phyloP scores from a whole-genome alignment of 2,113 vertebrate genomes.

The Oreochromis tanganicae region DNA sequence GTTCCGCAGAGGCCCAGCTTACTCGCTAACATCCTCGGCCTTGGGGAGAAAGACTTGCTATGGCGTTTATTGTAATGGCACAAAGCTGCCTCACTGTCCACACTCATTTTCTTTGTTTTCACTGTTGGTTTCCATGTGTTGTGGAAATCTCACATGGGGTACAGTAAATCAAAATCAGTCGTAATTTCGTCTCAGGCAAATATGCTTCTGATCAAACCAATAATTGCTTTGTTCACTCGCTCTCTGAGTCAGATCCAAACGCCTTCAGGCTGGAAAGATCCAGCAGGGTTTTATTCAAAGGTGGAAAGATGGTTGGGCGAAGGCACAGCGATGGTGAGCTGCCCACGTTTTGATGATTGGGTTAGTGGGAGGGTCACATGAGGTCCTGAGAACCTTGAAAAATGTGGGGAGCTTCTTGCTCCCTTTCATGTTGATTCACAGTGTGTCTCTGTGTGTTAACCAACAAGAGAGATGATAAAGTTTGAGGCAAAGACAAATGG shows the following conservation, averaged over 20 bases:
- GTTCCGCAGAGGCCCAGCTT: background rate
- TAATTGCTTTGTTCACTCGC: conserved; percentile 9
- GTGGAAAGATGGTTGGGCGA: conserved; percentile 1
- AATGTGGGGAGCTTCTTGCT: background rate
- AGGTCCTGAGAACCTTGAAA: conserved; percentile 67
- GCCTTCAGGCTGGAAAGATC: conserved; percentile 8
- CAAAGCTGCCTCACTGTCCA: background rate
- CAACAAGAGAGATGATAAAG: background rate
- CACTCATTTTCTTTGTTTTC: conserved; percentile 17
- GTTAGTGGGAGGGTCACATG: conserved; percentile 51
- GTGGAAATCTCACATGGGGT: background rate
- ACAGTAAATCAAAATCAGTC: conserved; percentile 5
- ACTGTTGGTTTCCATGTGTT: conserved; percentile 3
- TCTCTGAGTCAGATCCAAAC: background rate
- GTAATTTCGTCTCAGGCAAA: conserved; percentile 13
- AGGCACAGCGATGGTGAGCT: conserved; percentile 13
- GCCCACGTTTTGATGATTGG: conserved; percentile 26
- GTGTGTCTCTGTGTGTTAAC: conserved; percentile 1
- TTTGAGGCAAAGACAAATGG: background rate
- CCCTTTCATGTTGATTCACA: conserved; percentile 1
- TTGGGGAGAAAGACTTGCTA: background rate
- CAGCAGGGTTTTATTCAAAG: background rate
- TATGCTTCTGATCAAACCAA: conserved; percentile 21
- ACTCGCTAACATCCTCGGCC: background rate
- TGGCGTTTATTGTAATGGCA: background rate